These are phyloP conservation scores for Opisthograptis luteolata DNA, from an alignment of 2,888 invertebrate species.

Conservation along the genomic window DNA sequence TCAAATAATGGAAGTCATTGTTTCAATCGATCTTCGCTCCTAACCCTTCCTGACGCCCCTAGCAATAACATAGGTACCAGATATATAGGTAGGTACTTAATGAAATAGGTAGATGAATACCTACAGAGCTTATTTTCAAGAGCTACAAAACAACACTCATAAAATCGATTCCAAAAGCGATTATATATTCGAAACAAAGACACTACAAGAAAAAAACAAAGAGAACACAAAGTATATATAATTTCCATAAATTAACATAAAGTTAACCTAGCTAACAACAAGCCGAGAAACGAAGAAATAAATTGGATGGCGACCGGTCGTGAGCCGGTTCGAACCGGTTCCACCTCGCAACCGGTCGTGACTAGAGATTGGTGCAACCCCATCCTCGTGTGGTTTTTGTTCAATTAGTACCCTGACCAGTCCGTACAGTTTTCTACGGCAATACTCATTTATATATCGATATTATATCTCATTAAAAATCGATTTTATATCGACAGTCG, in stretches of 20 bases:
- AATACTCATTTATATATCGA: slow-evolving; percentile 22
- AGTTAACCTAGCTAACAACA: slow-evolving; percentile 56
- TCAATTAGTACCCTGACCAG: slow-evolving; percentile 39
- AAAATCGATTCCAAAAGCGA: slow-evolving; percentile 28
- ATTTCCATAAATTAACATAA: slow-evolving; percentile 65
- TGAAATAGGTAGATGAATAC: slow-evolving; percentile 10
- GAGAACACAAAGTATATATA: slow-evolving; percentile 44
- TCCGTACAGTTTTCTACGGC: slow-evolving; percentile 41
- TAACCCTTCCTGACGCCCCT: slow-evolving; percentile 28
- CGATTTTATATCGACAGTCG: slow-evolving; percentile 18
- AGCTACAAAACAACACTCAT: slow-evolving; percentile 20
- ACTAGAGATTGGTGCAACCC: slow-evolving; percentile 59
- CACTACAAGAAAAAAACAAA: slow-evolving; percentile 52
- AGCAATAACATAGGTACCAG: slow-evolving; percentile 7
- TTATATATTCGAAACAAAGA: slow-evolving; percentile 47
- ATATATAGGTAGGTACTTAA: not conserved
- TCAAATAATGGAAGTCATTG: slow-evolving; percentile 69
- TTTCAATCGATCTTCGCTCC: slow-evolving; percentile 57
- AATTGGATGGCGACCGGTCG: slow-evolving; percentile 51
- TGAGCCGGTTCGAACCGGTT: slow-evolving; percentile 49
- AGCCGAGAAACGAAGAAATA: slow-evolving; percentile 51
- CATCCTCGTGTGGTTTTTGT: slow-evolving; percentile 49
- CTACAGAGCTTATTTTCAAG: slow-evolving; percentile 22
- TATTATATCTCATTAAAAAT: slow-evolving; percentile 26
- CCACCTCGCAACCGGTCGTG: slow-evolving; percentile 41